Evolutionary conservation across 92 coral and sea anemone genomes (phyloP), one percentile per base, ranked within the genome.

Genomic region (Hydrozoanthus gracilis): DNA sequence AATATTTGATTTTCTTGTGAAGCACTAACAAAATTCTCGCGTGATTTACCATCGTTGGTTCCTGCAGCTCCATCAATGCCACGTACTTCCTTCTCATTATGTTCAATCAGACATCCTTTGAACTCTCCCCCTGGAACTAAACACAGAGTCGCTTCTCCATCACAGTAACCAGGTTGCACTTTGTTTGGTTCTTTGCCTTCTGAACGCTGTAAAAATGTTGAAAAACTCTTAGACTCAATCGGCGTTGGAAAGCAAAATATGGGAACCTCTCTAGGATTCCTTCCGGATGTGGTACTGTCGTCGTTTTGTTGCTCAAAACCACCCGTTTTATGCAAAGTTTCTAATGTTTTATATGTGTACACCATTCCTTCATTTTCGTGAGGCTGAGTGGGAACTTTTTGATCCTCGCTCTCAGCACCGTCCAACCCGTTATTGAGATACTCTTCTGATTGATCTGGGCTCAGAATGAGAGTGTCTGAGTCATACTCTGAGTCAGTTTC

Each of bases 231-330:
- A 9, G 55, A 5, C n/a, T 14, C 61, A 6, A 80, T 48, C 13
- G 85, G 85, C 44, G 64, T 65, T 80, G 85, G 85, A 64, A 80
- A 80, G 47, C 73, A 80, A 64, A 80, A 80, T 17, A 13, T 18
- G 17, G 73, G 74, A 6, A 80, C 6, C 10, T 64, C 58, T 64
- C 45, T 48, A 4, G 44, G 13, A 46, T 8, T 47, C 3, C 2
- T 39, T 8, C 45, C 56, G 4, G 18, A 7, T 10, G 0, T 16
- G 11, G 52, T 61, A 44, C 46, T 46, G 71, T 16, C 12, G 8
- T 61, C 72, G 10, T n/a, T 51, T 8, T 64, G 73, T 4, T 12
- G 49, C 27, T 48, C 73, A 10, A 48, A 45, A 8, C 84, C 6
- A 65, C 9, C 6, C 46, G 48, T 64, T 47, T 80, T 64, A 4